Percentiles rank a stretch among this genome's conserved stretches.
phyloP scores from a whole-genome alignment of 1,140 invertebrate species.

The Trinorchestia longiramus region DNA sequence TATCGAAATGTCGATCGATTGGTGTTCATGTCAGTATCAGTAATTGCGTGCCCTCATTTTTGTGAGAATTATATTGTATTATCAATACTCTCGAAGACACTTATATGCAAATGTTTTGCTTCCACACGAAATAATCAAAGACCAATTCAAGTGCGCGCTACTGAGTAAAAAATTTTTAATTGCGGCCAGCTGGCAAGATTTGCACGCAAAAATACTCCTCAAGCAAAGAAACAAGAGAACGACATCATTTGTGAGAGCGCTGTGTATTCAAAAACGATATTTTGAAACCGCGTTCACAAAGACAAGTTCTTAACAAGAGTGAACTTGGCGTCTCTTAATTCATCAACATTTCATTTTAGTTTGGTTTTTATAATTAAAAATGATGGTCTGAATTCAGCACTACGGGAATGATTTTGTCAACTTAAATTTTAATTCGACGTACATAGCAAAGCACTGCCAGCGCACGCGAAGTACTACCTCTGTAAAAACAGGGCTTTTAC shows the following conservation, averaged over 20 bases:
- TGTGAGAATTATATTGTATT: background rate
- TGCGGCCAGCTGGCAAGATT: background rate
- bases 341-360: background rate
- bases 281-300: background rate
- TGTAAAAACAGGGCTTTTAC: background rate
- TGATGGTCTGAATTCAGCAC: background rate
- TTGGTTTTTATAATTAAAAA: background rate
- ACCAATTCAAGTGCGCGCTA: background rate
- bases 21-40: background rate
- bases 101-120: background rate
- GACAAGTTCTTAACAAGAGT: background rate
- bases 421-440: background rate
- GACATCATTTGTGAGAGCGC: background rate
- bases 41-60: background rate
- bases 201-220: background rate
- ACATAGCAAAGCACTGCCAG: background rate
- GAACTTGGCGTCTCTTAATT: background rate
- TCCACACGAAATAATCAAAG: background rate
- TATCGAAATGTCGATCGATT: background rate
- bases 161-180: background rate
- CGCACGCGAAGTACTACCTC: background rate
- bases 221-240: background rate
- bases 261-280: background rate
- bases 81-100: background rate
- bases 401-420: background rate